Evolutionary conservation across 2,797 vertebrate species (phyloP).

Genomic region (Carcharodon carcharias): DNA sequence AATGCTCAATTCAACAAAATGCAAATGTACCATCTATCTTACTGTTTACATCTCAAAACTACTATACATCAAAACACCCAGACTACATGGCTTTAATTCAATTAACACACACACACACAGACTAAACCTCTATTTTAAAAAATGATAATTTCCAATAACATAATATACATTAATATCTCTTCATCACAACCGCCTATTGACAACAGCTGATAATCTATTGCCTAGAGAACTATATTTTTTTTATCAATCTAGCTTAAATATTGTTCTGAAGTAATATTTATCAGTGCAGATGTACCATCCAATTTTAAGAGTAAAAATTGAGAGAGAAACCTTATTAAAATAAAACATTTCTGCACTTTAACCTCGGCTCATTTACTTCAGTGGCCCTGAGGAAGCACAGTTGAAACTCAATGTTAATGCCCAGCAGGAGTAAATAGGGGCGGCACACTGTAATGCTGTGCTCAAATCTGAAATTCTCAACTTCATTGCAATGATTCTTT

Average conservation of each 20-base stretch:
- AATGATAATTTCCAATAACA: too few relatives aligned
- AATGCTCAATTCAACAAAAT: too few relatives aligned
- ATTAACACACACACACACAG: too few relatives aligned
- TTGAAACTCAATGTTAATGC: not conserved
- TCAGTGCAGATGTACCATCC: not conserved
- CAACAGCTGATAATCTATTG: not conserved
- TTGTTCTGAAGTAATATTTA: not conserved
- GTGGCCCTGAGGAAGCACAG: not conserved
- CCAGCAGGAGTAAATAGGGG: not conserved
- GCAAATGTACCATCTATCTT: too few relatives aligned
- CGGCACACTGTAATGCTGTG: not conserved
- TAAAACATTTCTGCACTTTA: not conserved
- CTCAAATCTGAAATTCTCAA: not conserved
- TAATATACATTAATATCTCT: too few relatives aligned
- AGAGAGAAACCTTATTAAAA: not conserved
- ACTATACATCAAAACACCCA: too few relatives aligned
- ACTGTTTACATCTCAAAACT: too few relatives aligned
- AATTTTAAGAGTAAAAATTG: not conserved
- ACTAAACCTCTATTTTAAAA: too few relatives aligned
- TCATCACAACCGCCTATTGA: too few relatives aligned
- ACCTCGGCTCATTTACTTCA: not conserved
- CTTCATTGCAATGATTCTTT: not conserved
- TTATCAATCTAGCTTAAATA: not conserved
- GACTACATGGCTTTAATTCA: too few relatives aligned
- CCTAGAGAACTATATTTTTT: not conserved